Evolutionary conservation across 2,888 invertebrate genomes (phyloP), one percentile per base, ranked within the genome.

Genomic region (Frankliniella fusca): DNA sequence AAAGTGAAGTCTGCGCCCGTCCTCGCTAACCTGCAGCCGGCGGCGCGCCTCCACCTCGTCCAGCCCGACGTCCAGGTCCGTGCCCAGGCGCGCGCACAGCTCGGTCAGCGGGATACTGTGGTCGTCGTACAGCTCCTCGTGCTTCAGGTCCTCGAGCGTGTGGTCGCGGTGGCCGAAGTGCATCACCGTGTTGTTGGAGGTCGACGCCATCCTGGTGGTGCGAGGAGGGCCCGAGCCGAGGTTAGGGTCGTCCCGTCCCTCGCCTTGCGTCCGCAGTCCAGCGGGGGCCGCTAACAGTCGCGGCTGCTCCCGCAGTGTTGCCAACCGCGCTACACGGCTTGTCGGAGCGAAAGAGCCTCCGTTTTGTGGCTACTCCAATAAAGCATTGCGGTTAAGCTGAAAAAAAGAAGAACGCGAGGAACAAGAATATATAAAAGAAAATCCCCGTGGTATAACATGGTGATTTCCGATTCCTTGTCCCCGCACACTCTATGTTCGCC

Each of bases 21-120:
- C 5, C 5, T 38, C 38, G 2, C 38, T 38, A 3, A 5, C 38
- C 38, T 38, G 87, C 81, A 87, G 85, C 7, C 86, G 84, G 81
- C 87, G 86, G 12, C 86, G 86, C 3, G 89, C 90, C 83, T 87
- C 86, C 8, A 84, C 85, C 54, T 85, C 83, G 5, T 88, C 87
- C 84, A 90, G 84, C 83, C 90, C 90, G 9, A 76, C 70, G 70
- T 76, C 70, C 70, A 76, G 70, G 70, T 76, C 70, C 70, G 70
- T 76, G 27, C 12, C 70, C 23, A 23, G 27, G 11, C 70, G 70
- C 27, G 8, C 10, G 70, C 70, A 76, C 70, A 76, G 70, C 70
- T 76, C 70, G 23, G 70, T 12, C 23, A 76, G 70, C 23, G 70
- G 70, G 23, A 76, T 76, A 10, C n/a, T 23, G 70, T 76, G 70